Conservation (phyloP, 2,797 vertebrate species). For the Luscinia megarhynchos region DNA sequence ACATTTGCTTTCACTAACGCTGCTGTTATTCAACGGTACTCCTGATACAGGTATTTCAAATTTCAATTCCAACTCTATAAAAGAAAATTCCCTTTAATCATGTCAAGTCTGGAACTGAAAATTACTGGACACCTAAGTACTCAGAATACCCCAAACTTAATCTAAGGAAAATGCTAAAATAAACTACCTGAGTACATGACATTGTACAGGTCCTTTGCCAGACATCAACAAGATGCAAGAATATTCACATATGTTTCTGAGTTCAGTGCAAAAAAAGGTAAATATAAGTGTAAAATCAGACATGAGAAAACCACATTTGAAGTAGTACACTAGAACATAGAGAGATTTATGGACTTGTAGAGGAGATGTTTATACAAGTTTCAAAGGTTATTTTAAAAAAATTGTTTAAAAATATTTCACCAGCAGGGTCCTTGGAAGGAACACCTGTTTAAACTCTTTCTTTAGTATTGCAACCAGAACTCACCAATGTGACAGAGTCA, state of each 20-base stretch:
- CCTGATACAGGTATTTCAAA: not conserved
- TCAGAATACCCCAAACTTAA: not conserved
- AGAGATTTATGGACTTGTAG: not conserved
- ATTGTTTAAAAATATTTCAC: not conserved
- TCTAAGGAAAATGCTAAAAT: not conserved
- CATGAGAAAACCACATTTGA: not conserved
- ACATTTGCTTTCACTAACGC: not conserved
- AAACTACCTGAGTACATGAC: not conserved
- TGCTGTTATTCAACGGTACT: not conserved
- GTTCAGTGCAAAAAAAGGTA: not conserved
- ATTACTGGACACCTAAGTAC: not conserved
- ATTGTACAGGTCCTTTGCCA: not conserved
- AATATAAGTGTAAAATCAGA: not conserved
- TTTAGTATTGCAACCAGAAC: not conserved
- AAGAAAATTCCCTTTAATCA: not conserved
- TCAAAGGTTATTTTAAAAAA: not conserved
- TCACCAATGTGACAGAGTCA: not conserved
- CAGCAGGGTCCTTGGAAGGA: not conserved
- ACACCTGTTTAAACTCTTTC: not conserved
- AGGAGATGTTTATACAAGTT: not conserved
- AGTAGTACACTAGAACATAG: not conserved
- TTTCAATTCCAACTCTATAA: not conserved
- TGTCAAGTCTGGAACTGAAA: not conserved
- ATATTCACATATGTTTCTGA: not conserved
- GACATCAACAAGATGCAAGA: not conserved